Evolutionary conservation across 2,113 vertebrate genomes (phyloP).

Genomic region (Suncus etruscus): DNA sequence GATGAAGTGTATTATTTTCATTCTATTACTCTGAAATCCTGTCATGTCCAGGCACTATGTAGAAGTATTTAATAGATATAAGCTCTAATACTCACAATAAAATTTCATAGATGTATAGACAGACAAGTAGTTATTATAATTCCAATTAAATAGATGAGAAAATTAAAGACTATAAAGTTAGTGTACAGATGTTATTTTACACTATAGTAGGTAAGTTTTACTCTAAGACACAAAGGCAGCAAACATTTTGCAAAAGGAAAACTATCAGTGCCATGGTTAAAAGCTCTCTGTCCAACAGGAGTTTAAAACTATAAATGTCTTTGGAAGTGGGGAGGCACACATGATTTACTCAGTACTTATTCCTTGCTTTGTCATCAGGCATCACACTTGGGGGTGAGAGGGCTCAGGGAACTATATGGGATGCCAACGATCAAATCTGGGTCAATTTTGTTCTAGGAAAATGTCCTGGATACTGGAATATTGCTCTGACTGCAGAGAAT

Average conservation of each 20-base stretch:
- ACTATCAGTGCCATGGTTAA: not conserved
- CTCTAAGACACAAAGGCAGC: not conserved
- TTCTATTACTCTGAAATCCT: not conserved
- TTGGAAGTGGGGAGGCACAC: no score
- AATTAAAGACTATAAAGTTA: not conserved
- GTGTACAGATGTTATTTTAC: not conserved
- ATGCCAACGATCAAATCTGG: no score
- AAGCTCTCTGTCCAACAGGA: constrained; percentile 22
- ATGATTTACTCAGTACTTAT: no score
- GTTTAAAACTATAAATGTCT: not conserved
- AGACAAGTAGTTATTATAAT: not conserved
- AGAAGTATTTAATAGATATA: not conserved
- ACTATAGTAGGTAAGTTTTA: not conserved
- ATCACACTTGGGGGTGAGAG: no score
- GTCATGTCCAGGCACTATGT: not conserved
- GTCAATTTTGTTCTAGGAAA: no score
- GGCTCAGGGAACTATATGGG: no score
- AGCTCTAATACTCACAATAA: constrained; percentile 13
- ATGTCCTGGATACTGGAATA: no score
- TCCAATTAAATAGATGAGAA: constrained; percentile 5
- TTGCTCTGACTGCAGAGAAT: no score
- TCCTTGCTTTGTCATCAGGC: no score
- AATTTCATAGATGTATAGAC: not conserved
- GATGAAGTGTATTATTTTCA: not conserved
- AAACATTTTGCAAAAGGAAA: constrained; percentile 31